phyloP scores from a whole-genome alignment of 2,113 vertebrate genomes.

The Phyllostomus discolor region DNA sequence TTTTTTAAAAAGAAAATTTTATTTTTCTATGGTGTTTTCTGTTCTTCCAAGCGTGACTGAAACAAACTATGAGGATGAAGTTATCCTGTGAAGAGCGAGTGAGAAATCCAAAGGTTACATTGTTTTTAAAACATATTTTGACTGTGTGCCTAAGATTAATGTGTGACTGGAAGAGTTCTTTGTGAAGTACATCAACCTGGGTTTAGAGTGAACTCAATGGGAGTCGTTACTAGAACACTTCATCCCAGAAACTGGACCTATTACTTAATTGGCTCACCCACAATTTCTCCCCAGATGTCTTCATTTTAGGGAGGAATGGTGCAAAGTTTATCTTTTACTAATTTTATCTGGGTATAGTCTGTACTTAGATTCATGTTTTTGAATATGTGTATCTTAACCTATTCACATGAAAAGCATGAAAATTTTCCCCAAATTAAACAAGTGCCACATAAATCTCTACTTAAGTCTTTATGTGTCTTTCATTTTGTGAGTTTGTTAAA shows the following conservation, averaged over 20 bases:
- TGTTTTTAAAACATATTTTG: constrained; percentile 49
- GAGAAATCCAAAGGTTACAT: background rate
- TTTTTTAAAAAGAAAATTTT: background rate
- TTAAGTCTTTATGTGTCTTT: background rate
- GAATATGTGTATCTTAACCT: background rate
- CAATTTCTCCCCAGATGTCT: background rate
- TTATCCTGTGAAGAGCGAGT: background rate
- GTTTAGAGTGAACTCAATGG: background rate
- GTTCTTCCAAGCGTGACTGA: background rate
- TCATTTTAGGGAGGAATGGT: background rate
- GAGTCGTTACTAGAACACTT: background rate
- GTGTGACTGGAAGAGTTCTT: background rate
- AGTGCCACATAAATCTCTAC: background rate
- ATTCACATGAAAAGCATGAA: background rate
- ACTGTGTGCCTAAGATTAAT: background rate
- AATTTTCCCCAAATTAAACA: background rate
- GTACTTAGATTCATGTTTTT: background rate
- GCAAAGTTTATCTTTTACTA: background rate
- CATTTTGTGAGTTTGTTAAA: background rate
- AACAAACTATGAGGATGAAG: background rate
- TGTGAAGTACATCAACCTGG: constrained; percentile 24
- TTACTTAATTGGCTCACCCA: background rate
- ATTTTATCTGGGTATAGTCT: background rate
- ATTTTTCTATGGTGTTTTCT: background rate
- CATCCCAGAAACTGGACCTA: background rate